Conservation (phyloP, 2,113 vertebrate species). For the Macrotis lagotis region DNA sequence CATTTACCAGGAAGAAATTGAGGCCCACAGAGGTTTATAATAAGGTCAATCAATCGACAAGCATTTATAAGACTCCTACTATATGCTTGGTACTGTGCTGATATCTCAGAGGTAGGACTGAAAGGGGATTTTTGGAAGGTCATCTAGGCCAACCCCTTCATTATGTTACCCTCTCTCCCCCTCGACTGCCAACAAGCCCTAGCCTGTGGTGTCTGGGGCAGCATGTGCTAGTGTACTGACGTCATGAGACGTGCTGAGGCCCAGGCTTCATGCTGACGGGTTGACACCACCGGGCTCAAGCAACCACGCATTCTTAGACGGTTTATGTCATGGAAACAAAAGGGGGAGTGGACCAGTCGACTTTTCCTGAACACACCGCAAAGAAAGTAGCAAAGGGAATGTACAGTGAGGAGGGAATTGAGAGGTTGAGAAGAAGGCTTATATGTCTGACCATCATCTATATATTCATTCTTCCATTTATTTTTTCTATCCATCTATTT, state of each 20-base stretch:
- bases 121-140: not conserved
- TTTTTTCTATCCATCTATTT: not conserved
- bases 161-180: not conserved
- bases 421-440: not conserved
- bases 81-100: not conserved
- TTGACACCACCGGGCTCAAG: conserved; percentile 29
- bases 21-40: not conserved
- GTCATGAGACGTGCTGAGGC: conserved; percentile 14
- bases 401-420: not conserved
- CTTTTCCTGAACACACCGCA: conserved; percentile 28
- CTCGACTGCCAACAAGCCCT: not conserved
- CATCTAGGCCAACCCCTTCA: not conserved
- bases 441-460: not conserved
- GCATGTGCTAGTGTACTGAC: not conserved
- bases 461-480: not conserved
- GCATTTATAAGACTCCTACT: not conserved
- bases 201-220: not conserved
- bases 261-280: not conserved
- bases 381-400: conserved; percentile 13
- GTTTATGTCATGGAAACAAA: conserved; percentile 68
- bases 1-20: not conserved
- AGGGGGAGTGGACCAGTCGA: conserved; percentile 59
- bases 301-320: conserved; percentile 66
- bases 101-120: not conserved
- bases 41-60: not conserved